Conservation (phyloP, 2,888 invertebrate genomes). For the Palloptera scutellata region DNA sequence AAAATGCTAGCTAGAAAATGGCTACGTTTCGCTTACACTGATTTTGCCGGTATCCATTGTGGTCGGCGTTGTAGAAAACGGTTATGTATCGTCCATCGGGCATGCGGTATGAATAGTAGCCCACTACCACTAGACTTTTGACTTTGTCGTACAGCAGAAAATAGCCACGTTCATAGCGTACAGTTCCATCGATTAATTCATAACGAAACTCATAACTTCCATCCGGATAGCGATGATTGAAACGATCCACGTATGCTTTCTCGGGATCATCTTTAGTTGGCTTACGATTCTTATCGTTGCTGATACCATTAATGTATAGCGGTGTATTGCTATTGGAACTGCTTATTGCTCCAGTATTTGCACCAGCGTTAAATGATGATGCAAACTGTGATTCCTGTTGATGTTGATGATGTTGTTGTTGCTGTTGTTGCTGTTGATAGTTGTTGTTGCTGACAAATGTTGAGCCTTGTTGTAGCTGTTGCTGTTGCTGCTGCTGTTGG, state of each 20-base stretch:
- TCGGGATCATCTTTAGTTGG: slow-evolving; percentile 15
- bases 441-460: neutral
- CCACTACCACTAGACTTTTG: slow-evolving; percentile 56
- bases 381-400: slow-evolving; percentile 17
- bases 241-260: slow-evolving; percentile 49
- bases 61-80: slow-evolving; percentile 62
- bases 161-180: slow-evolving; percentile 60
- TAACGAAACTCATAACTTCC: slow-evolving; percentile 61
- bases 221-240: slow-evolving; percentile 56
- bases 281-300: no score
- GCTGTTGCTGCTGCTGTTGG: neutral
- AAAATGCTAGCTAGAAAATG: slow-evolving; percentile 2
- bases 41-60: slow-evolving; percentile 57
- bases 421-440: neutral
- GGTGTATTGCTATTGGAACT: no score
- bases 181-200: slow-evolving; percentile 56
- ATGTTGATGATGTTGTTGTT: slow-evolving; percentile 23
- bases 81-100: slow-evolving; percentile 54
- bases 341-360: no score
- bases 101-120: slow-evolving; percentile 59
- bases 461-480: slow-evolving; percentile 6
- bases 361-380: slow-evolving; percentile 5
- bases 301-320: no score
- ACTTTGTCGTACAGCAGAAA: slow-evolving; percentile 50
- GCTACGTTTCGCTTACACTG: slow-evolving; percentile 50